Evolutionary conservation across 2,797 vertebrate species (phyloP).

Genomic region (Galaxias olidus): DNA sequence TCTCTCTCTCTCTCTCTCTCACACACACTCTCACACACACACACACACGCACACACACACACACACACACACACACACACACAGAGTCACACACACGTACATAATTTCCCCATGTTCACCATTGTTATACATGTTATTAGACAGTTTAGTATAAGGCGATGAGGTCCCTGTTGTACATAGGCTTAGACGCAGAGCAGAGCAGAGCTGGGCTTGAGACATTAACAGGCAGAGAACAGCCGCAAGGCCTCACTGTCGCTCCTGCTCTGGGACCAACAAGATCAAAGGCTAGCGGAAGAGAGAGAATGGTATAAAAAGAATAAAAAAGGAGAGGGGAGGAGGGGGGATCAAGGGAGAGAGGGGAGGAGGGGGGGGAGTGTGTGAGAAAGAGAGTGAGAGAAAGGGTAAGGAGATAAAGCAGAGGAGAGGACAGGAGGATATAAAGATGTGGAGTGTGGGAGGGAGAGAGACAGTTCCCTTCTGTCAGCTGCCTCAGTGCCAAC

Average conservation of each 20-base stretch:
- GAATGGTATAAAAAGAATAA: constrained; percentile 23
- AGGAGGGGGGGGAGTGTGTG: constrained; percentile 22
- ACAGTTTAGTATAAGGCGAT: constrained; percentile 58
- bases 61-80: constrained; percentile 19
- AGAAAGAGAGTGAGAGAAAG: constrained; percentile 7
- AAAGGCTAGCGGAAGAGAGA: constrained; percentile 56
- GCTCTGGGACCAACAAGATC: constrained; percentile 68
- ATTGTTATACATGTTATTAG: constrained; percentile 59
- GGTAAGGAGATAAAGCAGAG: constrained; percentile 26
- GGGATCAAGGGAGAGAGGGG: constrained; percentile 36
- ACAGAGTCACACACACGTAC: constrained; percentile 11
- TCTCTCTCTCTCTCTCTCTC: constrained; percentile 18
- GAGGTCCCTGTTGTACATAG: constrained; percentile 28
- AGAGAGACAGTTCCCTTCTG: constrained; percentile 14
- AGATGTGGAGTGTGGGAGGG: neutral
- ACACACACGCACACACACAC: constrained; percentile 6
- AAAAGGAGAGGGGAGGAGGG: constrained; percentile 24
- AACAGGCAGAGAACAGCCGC: constrained; percentile 75
- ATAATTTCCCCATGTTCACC: constrained; percentile 43
- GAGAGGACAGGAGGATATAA: neutral
- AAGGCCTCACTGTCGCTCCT: constrained; percentile 75
- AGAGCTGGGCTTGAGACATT: constrained; percentile 70
- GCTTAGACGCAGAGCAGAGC: constrained; percentile 50
- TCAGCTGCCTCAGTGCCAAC: constrained; percentile 28
- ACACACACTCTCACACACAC: constrained; percentile 28